Percentiles rank a stretch among this genome's conserved stretches.
Conservation (phyloP, 2,113 vertebrate species). For the Entosphenus tridentatus region DNA sequence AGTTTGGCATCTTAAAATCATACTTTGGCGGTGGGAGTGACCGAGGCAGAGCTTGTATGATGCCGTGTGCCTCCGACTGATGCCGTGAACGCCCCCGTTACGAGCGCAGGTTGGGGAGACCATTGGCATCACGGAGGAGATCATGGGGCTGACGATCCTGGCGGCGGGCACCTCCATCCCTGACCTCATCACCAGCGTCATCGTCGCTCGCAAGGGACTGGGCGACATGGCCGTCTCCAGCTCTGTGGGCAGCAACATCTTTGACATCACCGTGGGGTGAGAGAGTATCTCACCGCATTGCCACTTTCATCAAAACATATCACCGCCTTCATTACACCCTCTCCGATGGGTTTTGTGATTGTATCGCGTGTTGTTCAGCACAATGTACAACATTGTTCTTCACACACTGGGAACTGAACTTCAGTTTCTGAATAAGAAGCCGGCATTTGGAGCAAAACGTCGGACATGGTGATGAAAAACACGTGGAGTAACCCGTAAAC, state of each 20-base stretch:
- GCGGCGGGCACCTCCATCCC: slow-evolving; percentile 85
- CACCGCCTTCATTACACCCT: no score
- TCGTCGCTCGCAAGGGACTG: slow-evolving; percentile 77
- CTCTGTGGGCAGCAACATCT: slow-evolving; percentile 87
- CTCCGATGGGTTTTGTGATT: no score
- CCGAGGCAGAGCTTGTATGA: neutral
- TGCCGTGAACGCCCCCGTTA: neutral
- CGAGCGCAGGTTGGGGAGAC: slow-evolving; percentile 57
- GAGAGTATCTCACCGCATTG: slow-evolving; percentile 12
- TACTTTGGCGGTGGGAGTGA: no score
- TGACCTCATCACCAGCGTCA: slow-evolving; percentile 84
- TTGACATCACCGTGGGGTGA: slow-evolving; percentile 87
- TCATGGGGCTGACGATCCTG: slow-evolving; percentile 84
- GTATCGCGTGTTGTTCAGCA: no score
- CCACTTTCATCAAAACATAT: no score
- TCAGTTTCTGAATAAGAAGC: no score
- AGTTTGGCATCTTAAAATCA: no score
- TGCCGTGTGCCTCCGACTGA: neutral
- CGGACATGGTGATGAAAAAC: no score
- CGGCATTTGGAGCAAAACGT: no score
- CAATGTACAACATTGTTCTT: no score
- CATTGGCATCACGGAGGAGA: slow-evolving; percentile 79
- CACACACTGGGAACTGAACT: no score
- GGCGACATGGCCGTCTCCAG: slow-evolving; percentile 90
- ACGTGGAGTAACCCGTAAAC: no score